Evolutionary conservation across 2,888 invertebrate species (phyloP).

Genomic region (Exephanes ischioxanthus): DNA sequence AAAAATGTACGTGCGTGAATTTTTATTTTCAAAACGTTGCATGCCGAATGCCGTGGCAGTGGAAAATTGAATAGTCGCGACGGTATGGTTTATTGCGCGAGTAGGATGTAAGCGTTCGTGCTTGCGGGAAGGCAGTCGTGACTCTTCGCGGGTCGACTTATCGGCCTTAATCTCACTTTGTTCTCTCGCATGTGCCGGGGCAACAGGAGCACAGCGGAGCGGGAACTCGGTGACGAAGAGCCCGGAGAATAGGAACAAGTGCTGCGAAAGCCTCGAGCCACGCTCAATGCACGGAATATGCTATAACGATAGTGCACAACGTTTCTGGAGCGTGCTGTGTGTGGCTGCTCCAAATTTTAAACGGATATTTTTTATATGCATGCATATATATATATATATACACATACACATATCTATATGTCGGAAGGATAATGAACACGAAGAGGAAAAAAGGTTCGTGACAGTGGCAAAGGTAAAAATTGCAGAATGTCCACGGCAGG

Average conservation of each 20-base stretch:
- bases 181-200: slow-evolving; percentile 39
- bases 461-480: slow-evolving; percentile 12
- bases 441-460: not conserved
- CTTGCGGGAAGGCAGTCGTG: slow-evolving; percentile 43
- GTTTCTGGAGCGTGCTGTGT: slow-evolving; percentile 39
- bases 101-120: slow-evolving; percentile 23
- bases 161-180: slow-evolving; percentile 63
- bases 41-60: not conserved
- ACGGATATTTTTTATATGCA: not conserved
- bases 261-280: slow-evolving; percentile 45
- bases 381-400: too few relatives aligned
- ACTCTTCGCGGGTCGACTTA: slow-evolving; percentile 61
- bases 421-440: slow-evolving; percentile 34
- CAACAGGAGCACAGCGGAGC: slow-evolving; percentile 54
- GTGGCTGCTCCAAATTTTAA: slow-evolving; percentile 36
- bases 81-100: not conserved
- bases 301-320: slow-evolving; percentile 22
- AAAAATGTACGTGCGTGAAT: not conserved
- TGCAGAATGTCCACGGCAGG: slow-evolving; percentile 26
- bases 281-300: slow-evolving; percentile 30
- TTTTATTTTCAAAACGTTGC: not conserved
- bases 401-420: not conserved
- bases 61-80: slow-evolving; percentile 49
- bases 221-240: slow-evolving; percentile 8
- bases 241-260: slow-evolving; percentile 33